Evolutionary conservation across 2,888 invertebrate genomes (phyloP).

Genomic region (Rhabditoides inermis): DNA sequence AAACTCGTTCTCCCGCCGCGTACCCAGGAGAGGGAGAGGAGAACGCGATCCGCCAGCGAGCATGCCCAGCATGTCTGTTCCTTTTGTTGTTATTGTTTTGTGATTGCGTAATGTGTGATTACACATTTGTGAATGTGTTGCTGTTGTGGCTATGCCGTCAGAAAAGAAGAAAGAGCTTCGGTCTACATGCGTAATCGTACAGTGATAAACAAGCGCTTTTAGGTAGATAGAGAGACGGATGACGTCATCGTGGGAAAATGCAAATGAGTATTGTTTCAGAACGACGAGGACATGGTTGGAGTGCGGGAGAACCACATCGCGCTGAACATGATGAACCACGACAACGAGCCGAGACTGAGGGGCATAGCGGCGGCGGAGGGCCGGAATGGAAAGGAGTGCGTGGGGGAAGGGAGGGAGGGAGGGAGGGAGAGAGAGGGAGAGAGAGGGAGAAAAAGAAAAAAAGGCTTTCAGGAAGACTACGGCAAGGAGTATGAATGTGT

Average conservation of each 20-base stretch:
- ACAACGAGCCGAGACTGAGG: constrained; percentile 29
- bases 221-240: too few species aligned
- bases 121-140: not conserved
- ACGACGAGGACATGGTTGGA: constrained; percentile 10
- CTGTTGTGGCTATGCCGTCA: too few species aligned
- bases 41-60: too few species aligned
- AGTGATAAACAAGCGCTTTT: too few species aligned
- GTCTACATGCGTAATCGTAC: too few species aligned
- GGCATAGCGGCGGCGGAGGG: constrained; percentile 14
- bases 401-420: constrained; percentile 26
- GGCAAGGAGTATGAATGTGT: constrained; percentile 19
- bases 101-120: too few species aligned
- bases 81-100: too few species aligned
- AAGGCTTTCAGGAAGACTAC: constrained; percentile 3
- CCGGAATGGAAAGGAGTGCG: constrained; percentile 21
- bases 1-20: too few species aligned
- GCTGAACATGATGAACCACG: constrained; percentile 29
- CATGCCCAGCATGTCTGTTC: too few species aligned
- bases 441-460: not conserved
- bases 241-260: too few species aligned
- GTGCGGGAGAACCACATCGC: constrained; percentile 27
- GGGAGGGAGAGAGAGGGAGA: not conserved
- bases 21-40: too few species aligned
- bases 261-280: constrained; percentile 5
- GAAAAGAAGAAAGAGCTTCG: too few species aligned